Percentiles rank a stretch among this genome's conserved stretches.
Conservation (phyloP, 2,797 vertebrate species). For the Phataginus tetradactyla region DNA sequence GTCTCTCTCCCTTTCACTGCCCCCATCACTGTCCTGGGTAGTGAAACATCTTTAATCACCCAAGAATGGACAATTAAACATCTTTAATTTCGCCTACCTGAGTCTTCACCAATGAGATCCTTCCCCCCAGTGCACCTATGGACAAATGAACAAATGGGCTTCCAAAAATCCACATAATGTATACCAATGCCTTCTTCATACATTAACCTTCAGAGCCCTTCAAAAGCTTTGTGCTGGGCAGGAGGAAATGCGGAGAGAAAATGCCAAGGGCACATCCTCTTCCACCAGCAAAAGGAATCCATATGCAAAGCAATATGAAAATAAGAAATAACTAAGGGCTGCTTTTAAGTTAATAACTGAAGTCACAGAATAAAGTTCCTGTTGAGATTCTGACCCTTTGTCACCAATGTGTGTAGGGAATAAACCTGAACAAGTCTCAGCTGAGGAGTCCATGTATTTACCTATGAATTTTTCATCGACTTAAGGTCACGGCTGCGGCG, state of each 20-base stretch:
- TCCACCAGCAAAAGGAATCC: neutral
- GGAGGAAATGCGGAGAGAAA: neutral
- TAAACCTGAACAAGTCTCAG: neutral
- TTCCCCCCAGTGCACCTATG: neutral
- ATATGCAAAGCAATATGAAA: neutral
- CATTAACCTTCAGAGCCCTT: conserved; percentile 9
- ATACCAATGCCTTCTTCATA: conserved; percentile 6
- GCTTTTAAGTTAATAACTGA: neutral
- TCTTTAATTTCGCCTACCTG: neutral
- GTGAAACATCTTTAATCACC: conserved; percentile 34
- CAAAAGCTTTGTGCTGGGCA: neutral
- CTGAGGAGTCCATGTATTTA: neutral
- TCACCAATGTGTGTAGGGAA: neutral
- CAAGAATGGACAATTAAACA: neutral
- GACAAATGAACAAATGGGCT: neutral
- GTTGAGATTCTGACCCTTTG: neutral
- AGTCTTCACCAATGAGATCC: neutral
- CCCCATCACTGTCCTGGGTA: neutral
- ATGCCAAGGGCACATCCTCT: neutral
- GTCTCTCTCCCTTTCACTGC: neutral
- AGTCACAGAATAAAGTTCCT: neutral
- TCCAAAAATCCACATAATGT: neutral
- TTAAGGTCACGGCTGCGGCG: neutral
- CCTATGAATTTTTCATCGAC: neutral
- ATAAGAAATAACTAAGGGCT: neutral